Conservation (phyloP, 2,888 invertebrate species). For the Spicauda simplicius region DNA sequence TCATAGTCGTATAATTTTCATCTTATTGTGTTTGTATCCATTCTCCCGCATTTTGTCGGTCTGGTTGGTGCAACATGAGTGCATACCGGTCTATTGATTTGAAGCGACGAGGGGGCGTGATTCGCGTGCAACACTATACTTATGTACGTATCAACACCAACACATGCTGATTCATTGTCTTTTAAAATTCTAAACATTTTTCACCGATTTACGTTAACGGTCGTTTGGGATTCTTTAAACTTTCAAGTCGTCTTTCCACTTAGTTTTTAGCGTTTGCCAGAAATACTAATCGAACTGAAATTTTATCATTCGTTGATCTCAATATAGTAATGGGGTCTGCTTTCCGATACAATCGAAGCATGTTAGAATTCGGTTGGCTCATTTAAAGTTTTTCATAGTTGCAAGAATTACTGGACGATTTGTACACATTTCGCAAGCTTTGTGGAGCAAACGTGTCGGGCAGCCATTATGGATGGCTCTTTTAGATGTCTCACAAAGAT, state of each 20-base stretch:
- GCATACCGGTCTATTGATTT: slow-evolving; percentile 69
- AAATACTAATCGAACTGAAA: background rate
- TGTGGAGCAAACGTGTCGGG: slow-evolving; percentile 51
- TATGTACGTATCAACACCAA: slow-evolving; percentile 43
- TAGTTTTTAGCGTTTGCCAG: background rate
- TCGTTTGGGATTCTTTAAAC: no score
- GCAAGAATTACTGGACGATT: slow-evolving; percentile 25
- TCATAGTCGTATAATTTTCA: background rate
- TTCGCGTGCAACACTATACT: slow-evolving; percentile 59
- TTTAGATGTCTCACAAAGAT: slow-evolving; percentile 56
- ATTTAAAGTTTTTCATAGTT: slow-evolving; percentile 7
- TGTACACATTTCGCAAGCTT: slow-evolving; percentile 47
- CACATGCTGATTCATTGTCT: slow-evolving; percentile 7
- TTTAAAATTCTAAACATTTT: slow-evolving; percentile 32
- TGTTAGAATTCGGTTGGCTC: slow-evolving; percentile 37
- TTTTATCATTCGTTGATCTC: slow-evolving; percentile 18
- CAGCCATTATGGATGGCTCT: slow-evolving; percentile 53
- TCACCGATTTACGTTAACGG: slow-evolving; percentile 35
- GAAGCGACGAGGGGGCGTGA: slow-evolving; percentile 69
- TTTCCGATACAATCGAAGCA: slow-evolving; percentile 8
- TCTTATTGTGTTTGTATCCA: slow-evolving; percentile 20
- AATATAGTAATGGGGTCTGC: slow-evolving; percentile 35
- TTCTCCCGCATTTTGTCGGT: slow-evolving; percentile 27
- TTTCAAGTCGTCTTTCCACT: background rate
- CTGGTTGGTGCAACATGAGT: slow-evolving; percentile 55